Conservation (phyloP, 2,113 vertebrate genomes). For the Stegostoma tigrinum region DNA sequence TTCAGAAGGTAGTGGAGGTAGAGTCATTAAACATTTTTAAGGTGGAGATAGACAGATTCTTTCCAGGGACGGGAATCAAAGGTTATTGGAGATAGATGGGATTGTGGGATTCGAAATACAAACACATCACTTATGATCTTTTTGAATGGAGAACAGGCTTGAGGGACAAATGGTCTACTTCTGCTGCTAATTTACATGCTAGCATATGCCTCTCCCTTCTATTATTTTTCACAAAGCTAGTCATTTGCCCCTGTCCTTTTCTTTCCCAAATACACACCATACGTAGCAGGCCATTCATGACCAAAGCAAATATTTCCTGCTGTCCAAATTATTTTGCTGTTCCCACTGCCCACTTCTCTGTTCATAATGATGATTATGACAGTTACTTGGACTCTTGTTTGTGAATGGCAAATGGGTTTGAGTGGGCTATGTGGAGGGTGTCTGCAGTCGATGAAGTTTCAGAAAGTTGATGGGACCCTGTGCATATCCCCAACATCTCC, state of each 20-base stretch:
- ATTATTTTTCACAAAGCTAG: not conserved
- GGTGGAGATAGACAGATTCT: too few relatives aligned
- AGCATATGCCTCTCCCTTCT: not conserved
- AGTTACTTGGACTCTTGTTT: not conserved
- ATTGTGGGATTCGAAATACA: too few relatives aligned
- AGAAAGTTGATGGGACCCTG: not conserved
- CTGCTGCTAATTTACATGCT: not conserved
- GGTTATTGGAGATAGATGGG: too few relatives aligned
- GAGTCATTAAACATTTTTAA: too few relatives aligned
- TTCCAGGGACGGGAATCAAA: too few relatives aligned
- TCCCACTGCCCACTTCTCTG: not conserved
- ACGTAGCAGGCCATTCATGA: not conserved
- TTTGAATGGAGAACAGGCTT: too few relatives aligned
- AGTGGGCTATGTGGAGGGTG: not conserved
- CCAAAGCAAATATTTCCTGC: not conserved
- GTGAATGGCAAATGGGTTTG: not conserved
- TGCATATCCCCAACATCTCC: not conserved
- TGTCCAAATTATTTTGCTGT: not conserved
- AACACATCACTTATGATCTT: too few relatives aligned
- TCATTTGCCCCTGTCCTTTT: not conserved
- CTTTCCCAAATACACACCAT: not conserved
- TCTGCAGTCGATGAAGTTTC: not conserved
- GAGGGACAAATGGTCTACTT: too few relatives aligned
- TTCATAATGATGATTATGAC: not conserved
- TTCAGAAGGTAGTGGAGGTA: too few relatives aligned